Evolutionary conservation across 2,113 vertebrate genomes (phyloP), one percentile per base, ranked within the genome.

Genomic region (Paralichthys olivaceus): DNA sequence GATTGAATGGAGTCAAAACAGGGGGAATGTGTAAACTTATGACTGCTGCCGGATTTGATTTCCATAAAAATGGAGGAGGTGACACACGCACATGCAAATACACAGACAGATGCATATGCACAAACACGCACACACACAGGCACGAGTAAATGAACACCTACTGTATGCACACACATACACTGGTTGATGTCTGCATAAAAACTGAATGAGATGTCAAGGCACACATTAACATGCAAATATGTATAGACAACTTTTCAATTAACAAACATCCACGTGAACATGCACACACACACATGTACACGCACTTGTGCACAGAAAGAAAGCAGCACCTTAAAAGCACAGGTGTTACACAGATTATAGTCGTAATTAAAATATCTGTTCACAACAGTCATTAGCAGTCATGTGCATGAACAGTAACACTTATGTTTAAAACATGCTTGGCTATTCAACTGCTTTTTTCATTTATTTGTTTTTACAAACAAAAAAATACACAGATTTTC

Each of bases 1-100:
- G 93, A 94, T 94, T 94, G 93, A 93, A 94, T 91, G 89, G 85
- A 93, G 90, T 94, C 91, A 91, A 93, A 94, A 93, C 87, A 90
- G 90, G 90, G 89, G 87, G 86, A 92, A 91, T 90, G 90, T 93
- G 91, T 89, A 93, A 94, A 94, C 90, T 91, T 90, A 88, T 87
- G 88, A 90, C 84, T 88, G 89, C 86, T 86, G 80, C 89, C 49
- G 80, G 84, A 79, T 93, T 93, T 89, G 91, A 93, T 92, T 94
- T 94, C 89, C 84, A 90, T 92, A 85, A 87, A 93, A 93, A 93
- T 93, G 88, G 89, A 82, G 77, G 81, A 81, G 83, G 83, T 72
- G 81, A 84, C 81, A 87, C 63, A 57, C 58, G 70, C 47, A 80
- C 73, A 56, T 26, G 55, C 55, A 72, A 59, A 80, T 40, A 26